Conservation (phyloP, 2,113 vertebrate species). For the Poeciliopsis retropinna region DNA sequence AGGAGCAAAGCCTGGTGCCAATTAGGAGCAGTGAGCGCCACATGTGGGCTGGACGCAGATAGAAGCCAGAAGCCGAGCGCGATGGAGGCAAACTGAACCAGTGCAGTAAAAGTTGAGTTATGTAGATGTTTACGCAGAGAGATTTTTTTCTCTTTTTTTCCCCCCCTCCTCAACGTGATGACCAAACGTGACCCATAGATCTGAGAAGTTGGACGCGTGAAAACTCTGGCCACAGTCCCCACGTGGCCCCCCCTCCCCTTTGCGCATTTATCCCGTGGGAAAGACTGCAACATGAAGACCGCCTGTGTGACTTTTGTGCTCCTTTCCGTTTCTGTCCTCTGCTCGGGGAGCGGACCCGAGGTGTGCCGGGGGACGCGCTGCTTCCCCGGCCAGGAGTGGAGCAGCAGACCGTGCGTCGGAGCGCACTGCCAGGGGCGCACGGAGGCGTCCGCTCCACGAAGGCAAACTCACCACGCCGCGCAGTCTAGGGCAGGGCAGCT, state of each 20-base stretch:
- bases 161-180: slow-evolving; percentile 5
- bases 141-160: not conserved
- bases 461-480: slow-evolving; percentile 33
- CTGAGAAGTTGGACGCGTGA: slow-evolving; percentile 19
- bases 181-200: not conserved
- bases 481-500: slow-evolving; percentile 40
- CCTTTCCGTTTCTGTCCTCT: slow-evolving; percentile 25
- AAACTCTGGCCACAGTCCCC: not conserved
- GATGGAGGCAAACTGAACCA: slow-evolving; percentile 39
- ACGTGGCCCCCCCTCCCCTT: not conserved
- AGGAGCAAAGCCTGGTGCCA: slow-evolving; percentile 81
- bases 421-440: slow-evolving; percentile 70
- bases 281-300: slow-evolving; percentile 46
- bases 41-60: slow-evolving; percentile 69
- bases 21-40: slow-evolving; percentile 79
- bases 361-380: slow-evolving; percentile 72
- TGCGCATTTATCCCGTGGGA: slow-evolving; percentile 12
- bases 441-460: slow-evolving; percentile 26
- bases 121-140: not conserved
- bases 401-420: slow-evolving; percentile 67
- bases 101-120: not conserved
- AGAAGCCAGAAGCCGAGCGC: slow-evolving; percentile 51
- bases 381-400: slow-evolving; percentile 52
- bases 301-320: slow-evolving; percentile 43
- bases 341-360: slow-evolving; percentile 38